These are phyloP conservation scores for Silurus aristotelis DNA, from an alignment of 2,797 vertebrate species.

Conservation along the genomic window DNA sequence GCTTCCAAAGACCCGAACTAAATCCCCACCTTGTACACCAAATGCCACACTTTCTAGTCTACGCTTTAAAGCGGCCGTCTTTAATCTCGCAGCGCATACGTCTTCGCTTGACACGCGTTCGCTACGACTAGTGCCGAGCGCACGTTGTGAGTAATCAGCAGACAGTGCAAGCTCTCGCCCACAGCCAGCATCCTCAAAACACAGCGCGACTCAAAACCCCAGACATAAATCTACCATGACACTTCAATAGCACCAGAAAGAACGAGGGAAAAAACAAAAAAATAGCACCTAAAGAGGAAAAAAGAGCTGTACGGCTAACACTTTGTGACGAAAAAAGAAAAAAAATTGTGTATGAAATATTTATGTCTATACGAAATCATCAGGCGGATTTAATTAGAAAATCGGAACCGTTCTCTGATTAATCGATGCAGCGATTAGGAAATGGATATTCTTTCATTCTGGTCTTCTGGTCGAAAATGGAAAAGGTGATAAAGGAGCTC, in stretches of 20 bases:
- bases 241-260: conserved; percentile 44
- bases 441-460: conserved; percentile 12
- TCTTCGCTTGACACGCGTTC: not conserved
- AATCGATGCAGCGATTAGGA: conserved; percentile 6
- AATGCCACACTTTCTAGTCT: not conserved
- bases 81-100: conserved; percentile 13
- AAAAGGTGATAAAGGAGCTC: conserved; percentile 66
- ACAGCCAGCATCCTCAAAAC: conserved; percentile 45
- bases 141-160: conserved; percentile 40
- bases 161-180: conserved; percentile 37
- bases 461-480: conserved; percentile 50
- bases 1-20: not conserved
- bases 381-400: conserved; percentile 19
- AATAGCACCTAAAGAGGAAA: conserved; percentile 1
- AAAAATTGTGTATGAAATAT: no score
- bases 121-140: conserved; percentile 23
- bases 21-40: not conserved
- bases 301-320: not conserved
- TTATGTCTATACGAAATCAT: not conserved
- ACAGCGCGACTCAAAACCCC: conserved; percentile 36
- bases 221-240: conserved; percentile 50
- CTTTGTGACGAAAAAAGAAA: no score
- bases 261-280: not conserved
- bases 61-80: not conserved
- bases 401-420: not conserved